Evolutionary conservation across 2,113 vertebrate genomes (phyloP).

Genomic region (Anarrhichthys ocellatus): DNA sequence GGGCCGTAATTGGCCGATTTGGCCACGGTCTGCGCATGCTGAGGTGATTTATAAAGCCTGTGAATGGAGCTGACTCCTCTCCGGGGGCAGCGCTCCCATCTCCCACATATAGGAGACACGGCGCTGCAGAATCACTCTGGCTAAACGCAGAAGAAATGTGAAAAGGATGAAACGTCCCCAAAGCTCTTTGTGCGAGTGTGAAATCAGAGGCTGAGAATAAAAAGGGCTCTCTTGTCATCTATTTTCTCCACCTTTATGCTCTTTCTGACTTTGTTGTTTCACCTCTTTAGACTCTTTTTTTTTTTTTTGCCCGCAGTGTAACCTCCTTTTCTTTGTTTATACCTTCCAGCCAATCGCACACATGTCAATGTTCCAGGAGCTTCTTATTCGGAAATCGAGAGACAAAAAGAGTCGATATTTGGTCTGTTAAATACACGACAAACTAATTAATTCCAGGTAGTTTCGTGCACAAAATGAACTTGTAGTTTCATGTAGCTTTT

Average conservation of each 20-base stretch:
- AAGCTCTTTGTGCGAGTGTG: slow-evolving; percentile 96
- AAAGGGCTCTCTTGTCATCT: slow-evolving; percentile 74
- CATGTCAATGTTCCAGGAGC: not conserved
- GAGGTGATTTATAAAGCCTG: slow-evolving; percentile 99
- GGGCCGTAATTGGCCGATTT: slow-evolving; percentile 96
- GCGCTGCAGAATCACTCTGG: slow-evolving; percentile 84
- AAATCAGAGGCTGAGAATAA: slow-evolving; percentile 86
- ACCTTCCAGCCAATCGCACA: not conserved
- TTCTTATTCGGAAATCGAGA: too few relatives aligned
- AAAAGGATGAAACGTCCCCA: slow-evolving; percentile 98
- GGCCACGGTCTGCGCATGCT: slow-evolving; percentile 96
- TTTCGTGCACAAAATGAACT: not conserved
- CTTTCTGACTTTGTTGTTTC: slow-evolving; percentile 70
- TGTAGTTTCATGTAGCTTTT: not conserved
- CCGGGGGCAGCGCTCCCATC: slow-evolving; percentile 71
- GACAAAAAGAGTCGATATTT: not conserved
- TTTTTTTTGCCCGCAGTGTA: slow-evolving; percentile 7
- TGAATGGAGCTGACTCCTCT: slow-evolving; percentile 95
- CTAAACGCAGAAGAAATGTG: slow-evolving; percentile 96
- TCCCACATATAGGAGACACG: slow-evolving; percentile 64
- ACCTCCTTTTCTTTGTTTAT: not conserved
- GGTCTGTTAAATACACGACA: not conserved
- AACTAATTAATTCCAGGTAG: not conserved
- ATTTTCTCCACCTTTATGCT: slow-evolving; percentile 74
- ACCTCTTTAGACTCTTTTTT: slow-evolving; percentile 56